Conservation (phyloP, 1,140 invertebrate species). For the Scaptodrosophila lebanonensis region DNA sequence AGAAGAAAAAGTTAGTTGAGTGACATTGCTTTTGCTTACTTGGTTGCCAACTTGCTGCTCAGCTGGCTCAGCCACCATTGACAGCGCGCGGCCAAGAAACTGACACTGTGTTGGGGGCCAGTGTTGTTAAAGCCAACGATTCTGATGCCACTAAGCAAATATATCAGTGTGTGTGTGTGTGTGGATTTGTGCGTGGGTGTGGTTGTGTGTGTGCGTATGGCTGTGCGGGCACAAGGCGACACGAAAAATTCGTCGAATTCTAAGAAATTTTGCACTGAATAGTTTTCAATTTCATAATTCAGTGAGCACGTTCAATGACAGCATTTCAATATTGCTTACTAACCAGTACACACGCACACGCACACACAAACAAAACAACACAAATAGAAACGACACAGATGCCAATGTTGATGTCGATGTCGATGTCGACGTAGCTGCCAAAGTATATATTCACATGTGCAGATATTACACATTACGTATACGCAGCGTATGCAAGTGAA, state of each 20-base stretch:
- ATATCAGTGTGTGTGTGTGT: constrained; percentile 1
- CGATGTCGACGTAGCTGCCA: too few species aligned
- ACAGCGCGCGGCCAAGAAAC: constrained; percentile 37
- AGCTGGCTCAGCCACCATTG: constrained; percentile 24
- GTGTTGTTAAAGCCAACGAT: too few species aligned
- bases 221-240: constrained; percentile 8
- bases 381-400: constrained; percentile 38
- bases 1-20: too few species aligned
- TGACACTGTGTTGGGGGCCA: constrained; percentile 31
- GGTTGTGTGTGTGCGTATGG: constrained; percentile 1
- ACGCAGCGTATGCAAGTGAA: constrained; percentile 44
- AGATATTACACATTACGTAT: constrained; percentile 53
- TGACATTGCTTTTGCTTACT: too few species aligned
- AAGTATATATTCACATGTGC: too few species aligned
- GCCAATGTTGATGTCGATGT: not conserved
- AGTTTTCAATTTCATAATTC: constrained; percentile 77
- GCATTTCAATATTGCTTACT: constrained; percentile 68
- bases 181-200: not conserved
- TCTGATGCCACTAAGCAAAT: constrained; percentile 7
- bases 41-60: constrained; percentile 24
- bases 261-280: constrained; percentile 67
- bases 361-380: constrained; percentile 9
- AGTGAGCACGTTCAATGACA: constrained; percentile 72
- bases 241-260: constrained; percentile 54
- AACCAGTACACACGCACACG: constrained; percentile 22